Evolutionary conservation across 2,113 vertebrate species (phyloP).

Genomic region (Oryctolagus cuniculus): mOryCun1.1 NC_091448.1:30765001-30765500

Average conservation of each 20-base stretch:
- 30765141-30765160: background rate
- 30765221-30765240: background rate
- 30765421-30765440: background rate
- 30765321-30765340: background rate
- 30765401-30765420: background rate
- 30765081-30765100: background rate
- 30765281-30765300: background rate
- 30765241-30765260: background rate
- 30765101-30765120: background rate
- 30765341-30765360: background rate
- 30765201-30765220: background rate
- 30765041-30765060: background rate
- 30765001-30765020: background rate
- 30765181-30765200: background rate
- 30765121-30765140: constrained; percentile 14
- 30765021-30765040: background rate
- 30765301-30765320: background rate
- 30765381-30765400: background rate
- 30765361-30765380: background rate
- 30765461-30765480: background rate
- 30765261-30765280: background rate
- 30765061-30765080: background rate
- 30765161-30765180: constrained; percentile 49
- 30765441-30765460: background rate
- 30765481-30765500: constrained; percentile 35